Percentiles rank a stretch among this genome's conserved stretches.
Evolutionary conservation across 2,888 invertebrate genomes (phyloP).

Genomic region (Baccha elongata): DNA sequence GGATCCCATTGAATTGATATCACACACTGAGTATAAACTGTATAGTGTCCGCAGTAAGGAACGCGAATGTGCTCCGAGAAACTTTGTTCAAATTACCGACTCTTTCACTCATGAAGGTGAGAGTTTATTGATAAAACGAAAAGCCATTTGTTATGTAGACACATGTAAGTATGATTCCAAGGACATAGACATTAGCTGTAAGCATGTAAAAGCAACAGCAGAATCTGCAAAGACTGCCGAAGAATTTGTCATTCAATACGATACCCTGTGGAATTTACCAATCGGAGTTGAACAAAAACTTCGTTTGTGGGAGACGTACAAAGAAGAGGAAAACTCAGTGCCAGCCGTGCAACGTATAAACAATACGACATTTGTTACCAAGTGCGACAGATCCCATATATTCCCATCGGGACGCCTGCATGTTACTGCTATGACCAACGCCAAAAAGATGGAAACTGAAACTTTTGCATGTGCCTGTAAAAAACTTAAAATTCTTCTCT

Average conservation of each 20-base stretch:
- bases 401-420: constrained; percentile 80
- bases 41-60: constrained; percentile 88
- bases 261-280: constrained; percentile 79
- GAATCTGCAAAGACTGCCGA: constrained; percentile 76
- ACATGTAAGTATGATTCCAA: constrained; percentile 77
- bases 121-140: constrained; percentile 79
- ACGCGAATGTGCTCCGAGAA: constrained; percentile 87
- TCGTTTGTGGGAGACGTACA: constrained; percentile 79
- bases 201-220: constrained; percentile 77
- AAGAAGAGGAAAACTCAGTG: constrained; percentile 76
- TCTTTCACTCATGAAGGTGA: constrained; percentile 80
- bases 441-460: constrained; percentile 75
- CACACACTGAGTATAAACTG: constrained; percentile 85
- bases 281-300: constrained; percentile 78
- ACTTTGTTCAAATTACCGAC: constrained; percentile 87
- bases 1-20: constrained; percentile 83
- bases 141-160: constrained; percentile 78
- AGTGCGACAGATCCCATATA: constrained; percentile 78
- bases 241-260: constrained; percentile 77
- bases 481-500: constrained; percentile 80
- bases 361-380: constrained; percentile 79
- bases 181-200: constrained; percentile 76
- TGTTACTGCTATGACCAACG: constrained; percentile 77
- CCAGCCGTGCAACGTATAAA: constrained; percentile 80
- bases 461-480: constrained; percentile 80